Base-by-base conservation (phyloP, 2,797 vertebrate species). In the Heliangelus exortis region DNA sequence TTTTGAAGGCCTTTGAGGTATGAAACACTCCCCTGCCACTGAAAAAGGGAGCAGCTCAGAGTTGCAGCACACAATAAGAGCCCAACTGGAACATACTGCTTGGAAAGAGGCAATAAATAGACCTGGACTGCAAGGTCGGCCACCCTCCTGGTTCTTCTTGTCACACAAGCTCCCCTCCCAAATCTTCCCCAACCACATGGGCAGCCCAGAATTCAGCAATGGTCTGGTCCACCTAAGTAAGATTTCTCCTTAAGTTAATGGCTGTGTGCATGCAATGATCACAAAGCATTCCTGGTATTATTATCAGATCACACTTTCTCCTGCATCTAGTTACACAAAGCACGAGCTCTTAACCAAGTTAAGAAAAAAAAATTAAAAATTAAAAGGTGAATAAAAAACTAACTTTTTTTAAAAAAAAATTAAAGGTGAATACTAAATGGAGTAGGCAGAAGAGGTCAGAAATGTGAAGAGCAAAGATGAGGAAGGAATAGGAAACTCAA, bases 101-200 rank as follows among this genome's bases (percentile, higher is more conserved):
- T 66, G 67, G 61, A 80, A 83, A 80, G 25, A 80, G 36, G 36
- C 31, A 47, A 82, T 48, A 76, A 53, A 50, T 2, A 53, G 55
- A 67, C 20, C 22, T 10, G 20, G 33, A 51, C 22, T 51, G 51
- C 43, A 51, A 66, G 62, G 54, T 86, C 63, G 86, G 59, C 13
- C 45, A 50, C 28, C 2, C 16, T 58, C 48, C 28, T 41, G 7
- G 19, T 34, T 76, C 59, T 33, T 79, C 53, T n/a, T 1, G 1
- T 34, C 5, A 0, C 1, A 51, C 1, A 19, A 5, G 25, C 6
- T 58, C 34, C 36, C 29, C 22, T 69, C 51, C 18, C 53, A 71
- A 58, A 58, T n/a, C 58, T 65, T 75, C 23, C 29, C 33, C 36
- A 59, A 18, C 7, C 3, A 21, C 0, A 0, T 1, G 4, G 13